These are phyloP conservation scores for Notodonta dromedarius DNA, from an alignment of 2,888 invertebrate genomes.

Conservation along the genomic window DNA sequence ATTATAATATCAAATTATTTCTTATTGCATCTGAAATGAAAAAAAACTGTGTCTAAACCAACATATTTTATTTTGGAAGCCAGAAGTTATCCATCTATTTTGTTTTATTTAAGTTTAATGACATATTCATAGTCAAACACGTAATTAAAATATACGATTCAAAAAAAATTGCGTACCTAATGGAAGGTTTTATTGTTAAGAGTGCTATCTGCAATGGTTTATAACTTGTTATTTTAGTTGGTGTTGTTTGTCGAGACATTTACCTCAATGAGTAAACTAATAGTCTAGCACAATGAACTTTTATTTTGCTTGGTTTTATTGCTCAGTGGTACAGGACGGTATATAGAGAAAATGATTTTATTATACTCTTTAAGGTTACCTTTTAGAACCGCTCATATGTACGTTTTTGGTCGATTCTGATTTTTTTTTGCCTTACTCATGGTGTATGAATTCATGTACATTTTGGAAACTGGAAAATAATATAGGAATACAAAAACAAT, in stretches of 20 bases:
- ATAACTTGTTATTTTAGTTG: background rate
- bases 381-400: too few species aligned
- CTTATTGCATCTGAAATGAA: too few species aligned
- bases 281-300: slow-evolving; percentile 3
- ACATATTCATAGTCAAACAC: too few species aligned
- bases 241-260: slow-evolving; percentile 6
- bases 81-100: too few species aligned
- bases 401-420: too few species aligned
- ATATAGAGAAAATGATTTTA: background rate
- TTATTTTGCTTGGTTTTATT: background rate
- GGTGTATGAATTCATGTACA: background rate
- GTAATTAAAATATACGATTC: too few species aligned
- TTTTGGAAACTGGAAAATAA: background rate
- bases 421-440: too few species aligned
- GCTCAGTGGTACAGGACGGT: background rate
- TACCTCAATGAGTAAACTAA: slow-evolving; percentile 1
- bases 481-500: too few species aligned
- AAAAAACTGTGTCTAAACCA: too few species aligned
- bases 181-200: background rate
- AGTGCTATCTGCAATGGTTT: background rate
- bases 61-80: too few species aligned
- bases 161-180: background rate
- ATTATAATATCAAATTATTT: too few species aligned
- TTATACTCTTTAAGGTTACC: background rate
- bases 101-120: too few species aligned